Percentiles rank a stretch among this genome's conserved stretches.
Evolutionary conservation across 2,797 vertebrate genomes (phyloP).

Genomic region (Miichthys miiuy): DNA sequence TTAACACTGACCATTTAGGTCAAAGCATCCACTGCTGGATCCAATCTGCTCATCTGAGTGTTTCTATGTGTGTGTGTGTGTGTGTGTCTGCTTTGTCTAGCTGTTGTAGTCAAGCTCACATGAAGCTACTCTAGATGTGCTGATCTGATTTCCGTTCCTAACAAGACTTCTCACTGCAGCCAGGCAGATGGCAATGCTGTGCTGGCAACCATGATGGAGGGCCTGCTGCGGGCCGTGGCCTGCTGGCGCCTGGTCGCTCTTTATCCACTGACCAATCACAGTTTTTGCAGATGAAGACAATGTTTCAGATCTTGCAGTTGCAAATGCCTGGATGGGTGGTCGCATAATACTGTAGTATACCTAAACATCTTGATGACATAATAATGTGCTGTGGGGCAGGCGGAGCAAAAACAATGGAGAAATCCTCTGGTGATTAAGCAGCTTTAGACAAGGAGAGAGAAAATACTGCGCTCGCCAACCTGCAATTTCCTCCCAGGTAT

Average conservation of each 20-base stretch:
- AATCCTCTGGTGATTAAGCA: constrained; percentile 42
- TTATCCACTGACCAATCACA: constrained; percentile 46
- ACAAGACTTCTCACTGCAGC: constrained; percentile 59
- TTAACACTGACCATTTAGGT: constrained; percentile 72
- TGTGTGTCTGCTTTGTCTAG: constrained; percentile 26
- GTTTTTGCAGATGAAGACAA: constrained; percentile 18
- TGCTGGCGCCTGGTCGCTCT: constrained; percentile 7
- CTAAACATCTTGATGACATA: constrained; percentile 48
- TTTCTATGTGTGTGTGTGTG: constrained; percentile 6
- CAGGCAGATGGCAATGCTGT: constrained; percentile 66
- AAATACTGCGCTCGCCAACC: constrained; percentile 67
- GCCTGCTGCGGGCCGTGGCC: constrained; percentile 5
- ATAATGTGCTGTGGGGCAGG: constrained; percentile 26
- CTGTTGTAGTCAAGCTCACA: constrained; percentile 10
- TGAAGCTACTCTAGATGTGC: constrained; percentile 47
- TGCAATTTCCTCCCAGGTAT: constrained; percentile 82
- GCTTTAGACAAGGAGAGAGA: constrained; percentile 62
- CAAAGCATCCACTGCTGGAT: constrained; percentile 38
- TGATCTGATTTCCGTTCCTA: constrained; percentile 74
- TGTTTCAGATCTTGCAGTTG: background rate
- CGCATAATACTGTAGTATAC: constrained; percentile 8
- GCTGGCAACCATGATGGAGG: constrained; percentile 43
- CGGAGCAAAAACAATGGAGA: constrained; percentile 40
- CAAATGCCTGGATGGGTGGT: constrained; percentile 30
- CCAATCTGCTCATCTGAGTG: constrained; percentile 1